Base-by-base conservation (phyloP, 2,888 invertebrate species). In the Sipunculus nudus region DNA sequence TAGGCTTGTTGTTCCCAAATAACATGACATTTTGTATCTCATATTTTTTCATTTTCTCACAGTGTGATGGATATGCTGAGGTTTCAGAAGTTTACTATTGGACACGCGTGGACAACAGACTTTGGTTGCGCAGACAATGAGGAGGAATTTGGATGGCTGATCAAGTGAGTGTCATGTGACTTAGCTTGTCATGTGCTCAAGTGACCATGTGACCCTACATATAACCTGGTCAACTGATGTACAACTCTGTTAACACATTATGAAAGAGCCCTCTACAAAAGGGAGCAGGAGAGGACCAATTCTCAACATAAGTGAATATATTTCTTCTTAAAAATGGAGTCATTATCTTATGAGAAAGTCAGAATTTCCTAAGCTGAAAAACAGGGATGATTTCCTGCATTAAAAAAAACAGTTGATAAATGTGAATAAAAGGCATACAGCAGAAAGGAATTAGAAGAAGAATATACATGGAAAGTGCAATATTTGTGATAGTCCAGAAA, bases 31-130 rank as follows among this genome's bases (percentile, higher is more conserved):
- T 21, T 43, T 43, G 19, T n/a, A 16, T 16, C 8, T 16, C 35
- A 25, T 32, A 13, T 8, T 45, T 35, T 25, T 23, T 19, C 19
- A n/a, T n/a, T n/a, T n/a, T n/a, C 5, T 68, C 75, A 19, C 85
- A 96, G 96, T 16, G 97, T 99, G 1, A 87, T 97, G 86, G 99
- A 99, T 85, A 95, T 98, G 96, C 86, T 98, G 64, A 89, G 96
- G 57, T 99, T 93, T 86, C 96, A 98, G 84, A 96, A 96, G 86
- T 84, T 98, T 84, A 99, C 98, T 5, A 95, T 98, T 78, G 99
- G 97, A 0, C 92, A 93, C 84, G 93, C 95, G 45, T 99, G 98
- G 98, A 91, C 88, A 19, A 93, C 96, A 0, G 98, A 99, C 86
- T 99, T 92, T 86, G 98, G 98, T 41, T 91, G 90, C 84, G 90